Base-by-base conservation (phyloP, 2,888 invertebrate genomes). In the Tipula unca region DNA sequence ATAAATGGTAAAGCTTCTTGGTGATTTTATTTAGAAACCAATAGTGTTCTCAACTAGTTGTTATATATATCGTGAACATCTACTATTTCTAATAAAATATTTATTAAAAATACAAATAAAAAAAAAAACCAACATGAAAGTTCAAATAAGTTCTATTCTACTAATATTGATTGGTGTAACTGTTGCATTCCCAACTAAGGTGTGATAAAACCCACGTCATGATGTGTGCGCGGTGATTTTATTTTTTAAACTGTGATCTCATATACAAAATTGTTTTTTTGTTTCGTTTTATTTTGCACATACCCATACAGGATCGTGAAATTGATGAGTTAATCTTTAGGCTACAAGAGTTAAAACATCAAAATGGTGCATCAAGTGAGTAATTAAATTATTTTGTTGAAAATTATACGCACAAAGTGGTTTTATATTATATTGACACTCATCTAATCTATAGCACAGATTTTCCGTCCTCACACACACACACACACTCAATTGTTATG, bases 281-380 rank as follows among this genome's bases (percentile, higher is more conserved):
- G 32, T 83, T 82, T 29, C 0, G 17, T 48, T 48, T 84, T 2
- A 32, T 84, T 25, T 20, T 84, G 4, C 1, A 48, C 4, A 42
- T 29, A 48, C 4, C 82, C 35, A 32, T 83, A 29, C 42, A 86
- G 87, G 89, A 89, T 88, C 86, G 86, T 35, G 86, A 87, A 42
- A 86, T 86, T 14, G 87, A 87, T 32, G 87, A 87, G 8, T 85
- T 86, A 25, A 86, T 86, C 29, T 85, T 85, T 29, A 84, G 86
- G 14, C 35, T 86, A n/a, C 86, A 86, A 85, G 86, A 86, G 39
- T 82, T 86, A 84, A 86, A 86, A 84, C 86, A 86, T 69, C 85
- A 85, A 84, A 86, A 85, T 83, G 82, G 32, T 42, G 69, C 29
- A 10, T 29, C 32, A 83, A 32, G 83, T 83, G 35, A 83, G 83